Percentiles rank a stretch among this genome's conserved stretches.
Evolutionary conservation across 2,113 vertebrate genomes (phyloP).

Genomic region (Alces alces): DNA sequence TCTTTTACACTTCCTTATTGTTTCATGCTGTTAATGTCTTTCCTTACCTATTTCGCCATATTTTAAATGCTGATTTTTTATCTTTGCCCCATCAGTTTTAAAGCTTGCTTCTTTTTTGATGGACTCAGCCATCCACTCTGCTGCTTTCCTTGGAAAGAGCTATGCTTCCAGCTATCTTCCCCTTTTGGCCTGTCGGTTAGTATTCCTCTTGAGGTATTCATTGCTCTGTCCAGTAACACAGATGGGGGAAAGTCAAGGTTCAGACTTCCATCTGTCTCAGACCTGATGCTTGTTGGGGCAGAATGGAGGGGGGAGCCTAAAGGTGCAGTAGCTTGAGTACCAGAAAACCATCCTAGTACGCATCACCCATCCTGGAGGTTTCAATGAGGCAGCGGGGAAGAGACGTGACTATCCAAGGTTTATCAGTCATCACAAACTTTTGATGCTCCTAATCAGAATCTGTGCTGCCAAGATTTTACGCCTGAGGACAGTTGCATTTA

Average conservation of each 20-base stretch:
- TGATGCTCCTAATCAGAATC: neutral
- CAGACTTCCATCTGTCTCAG: neutral
- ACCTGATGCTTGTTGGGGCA: neutral
- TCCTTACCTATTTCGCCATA: neutral
- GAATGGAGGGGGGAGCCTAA: neutral
- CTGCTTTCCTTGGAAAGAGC: neutral
- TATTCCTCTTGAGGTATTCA: neutral
- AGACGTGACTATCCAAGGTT: neutral
- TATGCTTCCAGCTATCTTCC: neutral
- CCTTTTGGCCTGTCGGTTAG: neutral
- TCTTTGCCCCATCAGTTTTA: neutral
- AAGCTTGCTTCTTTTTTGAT: neutral
- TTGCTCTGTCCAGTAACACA: neutral
- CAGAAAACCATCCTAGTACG: neutral
- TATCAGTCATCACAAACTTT: too few species aligned
- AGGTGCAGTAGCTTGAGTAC: neutral
- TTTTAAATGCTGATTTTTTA: neutral
- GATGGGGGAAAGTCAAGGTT: neutral
- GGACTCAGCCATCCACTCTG: neutral
- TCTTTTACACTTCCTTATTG: neutral
- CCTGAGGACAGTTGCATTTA: too few species aligned
- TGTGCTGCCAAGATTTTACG: neutral
- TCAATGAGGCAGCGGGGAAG: neutral
- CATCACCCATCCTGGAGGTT: neutral
- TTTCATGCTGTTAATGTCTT: neutral